Evolutionary conservation across 2,888 invertebrate genomes (phyloP).

Genomic region (Patella caerulea): DNA sequence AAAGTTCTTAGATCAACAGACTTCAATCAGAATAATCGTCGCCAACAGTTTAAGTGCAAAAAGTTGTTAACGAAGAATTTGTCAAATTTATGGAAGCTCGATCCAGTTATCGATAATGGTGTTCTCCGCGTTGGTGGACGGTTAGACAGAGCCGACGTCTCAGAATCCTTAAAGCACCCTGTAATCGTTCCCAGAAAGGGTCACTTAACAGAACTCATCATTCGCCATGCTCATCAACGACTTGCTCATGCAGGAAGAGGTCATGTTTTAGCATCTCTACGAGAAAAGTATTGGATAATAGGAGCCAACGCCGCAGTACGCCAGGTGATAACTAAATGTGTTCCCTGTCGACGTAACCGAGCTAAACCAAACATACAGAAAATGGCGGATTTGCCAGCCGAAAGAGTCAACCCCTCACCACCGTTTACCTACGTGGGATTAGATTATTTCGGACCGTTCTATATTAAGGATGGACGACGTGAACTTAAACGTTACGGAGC

Average conservation of each 20-base stretch:
- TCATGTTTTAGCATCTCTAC: neutral
- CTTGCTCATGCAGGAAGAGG: neutral
- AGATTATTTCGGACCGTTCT: constrained; percentile 27
- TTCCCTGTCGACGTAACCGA: neutral
- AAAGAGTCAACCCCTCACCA: constrained; percentile 12
- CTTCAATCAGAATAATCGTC: neutral
- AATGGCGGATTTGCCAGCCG: neutral
- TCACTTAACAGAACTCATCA: neutral
- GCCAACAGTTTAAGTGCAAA: neutral
- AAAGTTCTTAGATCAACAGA: neutral
- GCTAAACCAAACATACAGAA: neutral
- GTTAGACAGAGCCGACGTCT: neutral
- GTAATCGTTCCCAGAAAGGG: neutral
- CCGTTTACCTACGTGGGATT: constrained; percentile 23
- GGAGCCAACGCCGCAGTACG: neutral
- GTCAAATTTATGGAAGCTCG: neutral
- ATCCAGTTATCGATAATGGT: neutral
- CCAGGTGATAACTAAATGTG: neutral
- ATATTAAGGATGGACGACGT: constrained; percentile 14
- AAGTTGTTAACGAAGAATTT: neutral
- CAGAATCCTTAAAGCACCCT: neutral
- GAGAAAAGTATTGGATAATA: neutral
- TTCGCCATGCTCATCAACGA: neutral
- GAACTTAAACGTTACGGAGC: constrained; percentile 17
- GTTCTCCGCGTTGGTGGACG: neutral